phyloP scores from a whole-genome alignment of 2,888 invertebrate species.

The Rhogogaster chlorosoma region DNA sequence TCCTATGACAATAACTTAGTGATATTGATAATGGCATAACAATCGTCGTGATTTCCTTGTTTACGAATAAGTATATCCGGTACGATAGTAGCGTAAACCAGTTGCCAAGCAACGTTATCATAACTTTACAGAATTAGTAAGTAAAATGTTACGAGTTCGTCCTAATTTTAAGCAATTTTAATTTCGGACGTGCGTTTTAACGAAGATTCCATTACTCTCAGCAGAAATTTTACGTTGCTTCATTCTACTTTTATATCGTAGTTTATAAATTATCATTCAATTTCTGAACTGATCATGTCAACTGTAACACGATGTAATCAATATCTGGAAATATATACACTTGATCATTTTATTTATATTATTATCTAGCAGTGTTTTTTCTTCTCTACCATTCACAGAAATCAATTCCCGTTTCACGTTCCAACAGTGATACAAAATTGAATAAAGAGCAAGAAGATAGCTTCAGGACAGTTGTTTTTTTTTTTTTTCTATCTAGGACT shows the following conservation, averaged over 20 bases:
- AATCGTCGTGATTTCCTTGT: neutral
- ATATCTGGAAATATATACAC: constrained; percentile 41
- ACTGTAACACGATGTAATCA: constrained; percentile 44
- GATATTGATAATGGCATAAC: neutral
- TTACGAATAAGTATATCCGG: neutral
- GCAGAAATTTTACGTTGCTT: neutral
- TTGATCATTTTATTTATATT: constrained; percentile 38
- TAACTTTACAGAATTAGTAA: neutral
- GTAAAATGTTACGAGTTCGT: neutral
- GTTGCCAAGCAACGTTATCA: constrained; percentile 15
- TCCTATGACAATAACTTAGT: constrained; percentile 1
- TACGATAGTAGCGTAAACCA: neutral
- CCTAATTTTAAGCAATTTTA: neutral
- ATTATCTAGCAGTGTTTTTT: neutral
- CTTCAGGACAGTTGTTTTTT: neutral
- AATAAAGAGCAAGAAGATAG: neutral
- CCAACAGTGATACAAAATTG: neutral
- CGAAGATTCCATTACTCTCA: neutral
- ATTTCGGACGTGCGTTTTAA: neutral
- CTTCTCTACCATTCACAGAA: neutral
- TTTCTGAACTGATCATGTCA: constrained; percentile 11
- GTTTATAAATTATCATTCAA: constrained; percentile 5
- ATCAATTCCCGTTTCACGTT: neutral
- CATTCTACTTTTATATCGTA: neutral
- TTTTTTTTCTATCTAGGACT: neutral